Base-by-base conservation (phyloP, 2,888 invertebrate species). In the Frankliniella fusca region DNA sequence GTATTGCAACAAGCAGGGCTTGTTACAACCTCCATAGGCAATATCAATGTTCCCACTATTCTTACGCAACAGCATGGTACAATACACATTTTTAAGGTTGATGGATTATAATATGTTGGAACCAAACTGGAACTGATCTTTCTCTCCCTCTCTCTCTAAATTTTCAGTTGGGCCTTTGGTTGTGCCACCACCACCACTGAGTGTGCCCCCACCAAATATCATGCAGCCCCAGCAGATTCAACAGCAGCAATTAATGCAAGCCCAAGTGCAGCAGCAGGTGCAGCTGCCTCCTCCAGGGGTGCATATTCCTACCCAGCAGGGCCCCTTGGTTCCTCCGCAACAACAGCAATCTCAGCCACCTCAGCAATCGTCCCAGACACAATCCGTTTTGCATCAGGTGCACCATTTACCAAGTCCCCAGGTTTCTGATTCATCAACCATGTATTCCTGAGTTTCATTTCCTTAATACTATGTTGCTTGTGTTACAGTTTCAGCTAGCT, bases 281-380 rank as follows among this genome's bases (percentile, higher is more conserved):
- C 84, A 83, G 80, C 82, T 88, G 81, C 88, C 88, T 81, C 88
- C 88, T 48, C 87, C 88, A 50, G 88, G 88, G 80, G 86, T 88
- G 76, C 88, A 88, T 83, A 88, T 88, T 84, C 87, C 88, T 49
- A 85, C 87, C 23, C 88, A 88, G 84, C 86, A 86, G 79, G 88
- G 88, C 54, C 87, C 88, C 65, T 84, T 89, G 79, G 87, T 87
- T 82, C 87, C 88, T 38, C 85, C 83, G 0, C 76, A 86, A 85
- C 85, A 86, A 84, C 88, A 88, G 85, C 70, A 23, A 12, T 23
- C n/a, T 12, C 70, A 76, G 70, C 70, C 23, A 9, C 20, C 61
- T 0, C 70, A 76, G 23, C 70, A 23, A 27, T 27, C 70, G 0
- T 12, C 70, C 0, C 70, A 76, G 70, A 23, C n/a, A 23, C 70